Conservation (phyloP, 1,140 invertebrate species). For the Cecropterus lyciades region DNA sequence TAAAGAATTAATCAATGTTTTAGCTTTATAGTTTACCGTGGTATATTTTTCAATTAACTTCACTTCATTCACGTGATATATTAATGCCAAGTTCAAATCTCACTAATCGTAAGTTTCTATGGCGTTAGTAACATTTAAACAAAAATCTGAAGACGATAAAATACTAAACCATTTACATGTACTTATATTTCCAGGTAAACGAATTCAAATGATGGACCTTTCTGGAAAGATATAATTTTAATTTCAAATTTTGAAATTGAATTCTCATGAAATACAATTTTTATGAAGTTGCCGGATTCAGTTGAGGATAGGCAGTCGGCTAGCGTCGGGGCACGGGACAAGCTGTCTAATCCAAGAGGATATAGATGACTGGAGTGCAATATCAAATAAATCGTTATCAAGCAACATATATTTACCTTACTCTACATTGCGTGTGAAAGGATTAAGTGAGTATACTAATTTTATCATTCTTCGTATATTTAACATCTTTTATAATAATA, state of each 20-base stretch:
- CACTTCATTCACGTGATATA: no score
- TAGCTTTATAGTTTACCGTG: no score
- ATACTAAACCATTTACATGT: no score
- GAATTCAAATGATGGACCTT: background rate
- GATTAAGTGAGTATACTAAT: background rate
- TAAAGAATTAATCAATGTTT: no score
- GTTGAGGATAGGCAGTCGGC: constrained; percentile 24
- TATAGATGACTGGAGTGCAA: background rate
- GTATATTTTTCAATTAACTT: no score
- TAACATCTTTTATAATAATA: no score
- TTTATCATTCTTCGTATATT: background rate
- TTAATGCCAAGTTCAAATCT: no score
- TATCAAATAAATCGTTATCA: background rate
- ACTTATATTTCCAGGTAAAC: no score
- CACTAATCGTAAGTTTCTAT: no score
- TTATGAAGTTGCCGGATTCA: background rate
- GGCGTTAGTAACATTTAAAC: no score
- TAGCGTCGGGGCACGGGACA: background rate
- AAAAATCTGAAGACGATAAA: no score
- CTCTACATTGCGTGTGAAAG: background rate
- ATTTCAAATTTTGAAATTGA: constrained; percentile 8
- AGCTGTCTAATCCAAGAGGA: background rate
- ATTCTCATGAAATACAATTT: constrained; percentile 15
- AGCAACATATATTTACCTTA: background rate
- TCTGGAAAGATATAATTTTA: constrained; percentile 8